phyloP scores from a whole-genome alignment of 1,140 invertebrate genomes.

The Drosophila equinoxialis region DNA sequence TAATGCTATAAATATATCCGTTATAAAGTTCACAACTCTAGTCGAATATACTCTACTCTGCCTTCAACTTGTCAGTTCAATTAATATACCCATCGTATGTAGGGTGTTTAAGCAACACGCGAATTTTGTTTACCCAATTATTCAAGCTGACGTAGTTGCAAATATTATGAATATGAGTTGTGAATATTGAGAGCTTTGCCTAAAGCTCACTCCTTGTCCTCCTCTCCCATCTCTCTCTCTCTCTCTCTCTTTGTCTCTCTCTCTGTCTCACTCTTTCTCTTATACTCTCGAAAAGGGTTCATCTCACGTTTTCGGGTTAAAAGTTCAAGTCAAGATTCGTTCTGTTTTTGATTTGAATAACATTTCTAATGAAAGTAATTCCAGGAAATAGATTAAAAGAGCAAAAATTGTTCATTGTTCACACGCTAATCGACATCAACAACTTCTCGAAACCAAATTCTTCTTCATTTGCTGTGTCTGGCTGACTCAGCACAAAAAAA shows the following conservation, averaged over 20 bases:
- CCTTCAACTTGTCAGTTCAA: no score
- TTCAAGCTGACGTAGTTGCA: constrained; percentile 6
- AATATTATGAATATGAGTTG: constrained; percentile 8
- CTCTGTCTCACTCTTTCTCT: no score
- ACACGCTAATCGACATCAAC: constrained; percentile 18
- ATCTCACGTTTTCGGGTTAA: not conserved
- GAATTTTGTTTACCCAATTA: constrained; percentile 24
- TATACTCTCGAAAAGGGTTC: not conserved
- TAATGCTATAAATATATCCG: no score
- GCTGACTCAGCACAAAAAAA: constrained; percentile 48
- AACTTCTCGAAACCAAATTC: no score
- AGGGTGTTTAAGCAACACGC: constrained; percentile 27
- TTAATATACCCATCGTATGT: not conserved
- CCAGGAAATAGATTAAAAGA: not conserved
- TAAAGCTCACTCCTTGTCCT: not conserved
- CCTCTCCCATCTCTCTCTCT: not conserved
- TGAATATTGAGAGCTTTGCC: constrained; percentile 4
- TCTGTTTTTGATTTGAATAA: not conserved
- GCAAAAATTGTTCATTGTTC: not conserved
- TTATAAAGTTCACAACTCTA: no score
- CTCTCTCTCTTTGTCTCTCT: not conserved
- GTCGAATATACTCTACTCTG: no score
- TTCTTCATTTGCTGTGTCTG: not conserved
- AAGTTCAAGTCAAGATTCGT: not conserved
- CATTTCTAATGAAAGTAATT: constrained; percentile 5